Conservation (phyloP, 2,888 invertebrate genomes). For the Agonopterix alstromeriana region DNA sequence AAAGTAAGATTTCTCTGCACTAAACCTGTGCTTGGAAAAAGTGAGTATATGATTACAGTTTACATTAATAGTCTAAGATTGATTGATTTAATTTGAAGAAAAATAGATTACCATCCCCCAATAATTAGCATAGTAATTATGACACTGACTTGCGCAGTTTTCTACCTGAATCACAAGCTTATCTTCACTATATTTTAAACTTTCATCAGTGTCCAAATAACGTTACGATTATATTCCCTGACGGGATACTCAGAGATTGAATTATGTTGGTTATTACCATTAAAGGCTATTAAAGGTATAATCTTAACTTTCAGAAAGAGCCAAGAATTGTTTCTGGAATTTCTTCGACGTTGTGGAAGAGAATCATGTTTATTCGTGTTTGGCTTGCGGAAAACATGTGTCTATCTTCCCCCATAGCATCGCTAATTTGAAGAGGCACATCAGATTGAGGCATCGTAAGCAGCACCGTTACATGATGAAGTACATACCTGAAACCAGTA, state of each 20-base stretch:
- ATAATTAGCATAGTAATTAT: too few relatives aligned
- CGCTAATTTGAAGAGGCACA: slow-evolving; percentile 5
- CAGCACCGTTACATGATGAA: slow-evolving; percentile 5
- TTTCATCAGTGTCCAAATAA: too few relatives aligned
- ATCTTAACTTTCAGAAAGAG: slow-evolving; percentile 4
- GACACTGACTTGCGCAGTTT: too few relatives aligned
- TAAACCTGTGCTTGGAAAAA: slow-evolving; percentile 1
- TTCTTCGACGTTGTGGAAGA: slow-evolving; percentile 5
- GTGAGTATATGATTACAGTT: slow-evolving; percentile 1
- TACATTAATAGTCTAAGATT: too few relatives aligned
- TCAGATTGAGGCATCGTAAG: slow-evolving; percentile 2
- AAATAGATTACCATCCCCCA: too few relatives aligned
- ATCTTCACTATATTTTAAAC: too few relatives aligned
- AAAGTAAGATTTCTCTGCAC: slow-evolving; percentile 5
- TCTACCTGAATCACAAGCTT: too few relatives aligned
- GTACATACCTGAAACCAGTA: slow-evolving; percentile 3
- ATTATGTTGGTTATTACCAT: not conserved
- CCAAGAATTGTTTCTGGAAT: slow-evolving; percentile 5
- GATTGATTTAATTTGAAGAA: too few relatives aligned
- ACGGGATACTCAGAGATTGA: not conserved
- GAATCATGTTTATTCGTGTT: slow-evolving; percentile 3
- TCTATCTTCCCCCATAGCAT: slow-evolving; percentile 4
- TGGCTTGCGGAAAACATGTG: slow-evolving; percentile 2
- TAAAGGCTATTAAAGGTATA: too few relatives aligned
- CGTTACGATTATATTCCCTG: too few relatives aligned